Conservation (phyloP, 2,797 vertebrate genomes). For the Peromyscus eremicus region DNA sequence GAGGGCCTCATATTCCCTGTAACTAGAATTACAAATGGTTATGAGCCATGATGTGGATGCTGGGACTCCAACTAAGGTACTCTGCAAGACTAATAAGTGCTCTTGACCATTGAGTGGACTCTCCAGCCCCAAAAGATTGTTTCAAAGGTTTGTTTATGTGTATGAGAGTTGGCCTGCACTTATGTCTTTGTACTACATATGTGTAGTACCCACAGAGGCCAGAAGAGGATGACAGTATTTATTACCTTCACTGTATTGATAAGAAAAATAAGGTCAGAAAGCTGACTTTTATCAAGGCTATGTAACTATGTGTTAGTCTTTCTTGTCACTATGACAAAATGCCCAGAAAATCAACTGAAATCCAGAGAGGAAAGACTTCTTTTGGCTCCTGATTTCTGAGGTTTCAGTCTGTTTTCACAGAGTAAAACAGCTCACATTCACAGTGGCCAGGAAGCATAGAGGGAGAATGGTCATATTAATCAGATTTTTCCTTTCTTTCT, state of each 20-base stretch:
- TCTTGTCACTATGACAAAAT: background rate
- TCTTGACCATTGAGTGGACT: background rate
- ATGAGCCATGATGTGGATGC: background rate
- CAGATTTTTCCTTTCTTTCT: background rate
- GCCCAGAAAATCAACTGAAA: background rate
- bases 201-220: background rate
- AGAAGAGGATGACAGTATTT: background rate
- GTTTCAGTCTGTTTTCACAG: background rate
- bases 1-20: background rate
- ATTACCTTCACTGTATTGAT: background rate
- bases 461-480: background rate
- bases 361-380: background rate
- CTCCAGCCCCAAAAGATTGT: background rate
- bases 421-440: background rate
- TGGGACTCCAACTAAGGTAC: background rate
- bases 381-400: background rate
- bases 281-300: background rate
- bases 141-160: background rate
- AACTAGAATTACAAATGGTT: background rate
- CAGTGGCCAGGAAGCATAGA: background rate
- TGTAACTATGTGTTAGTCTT: background rate
- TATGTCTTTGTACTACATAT: background rate
- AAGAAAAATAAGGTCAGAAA: conserved; percentile 16
- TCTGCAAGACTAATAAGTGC: background rate
- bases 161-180: background rate